These are phyloP conservation scores for Archocentrus centrarchus DNA, from an alignment of 2,113 vertebrate genomes.

Conservation along the genomic window DNA sequence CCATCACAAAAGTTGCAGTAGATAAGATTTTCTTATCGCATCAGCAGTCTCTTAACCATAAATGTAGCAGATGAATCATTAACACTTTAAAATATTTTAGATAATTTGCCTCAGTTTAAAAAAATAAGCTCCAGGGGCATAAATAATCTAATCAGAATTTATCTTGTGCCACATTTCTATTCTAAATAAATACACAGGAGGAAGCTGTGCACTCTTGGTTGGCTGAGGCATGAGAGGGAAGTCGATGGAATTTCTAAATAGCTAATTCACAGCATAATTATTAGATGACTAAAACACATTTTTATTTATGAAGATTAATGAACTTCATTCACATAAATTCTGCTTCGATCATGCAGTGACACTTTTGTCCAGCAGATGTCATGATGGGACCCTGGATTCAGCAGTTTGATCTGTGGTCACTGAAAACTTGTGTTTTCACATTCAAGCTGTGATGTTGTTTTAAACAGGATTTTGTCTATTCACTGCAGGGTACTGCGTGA, in stretches of 20 bases:
- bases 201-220: not conserved
- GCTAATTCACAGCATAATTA: constrained; percentile 1
- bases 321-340: not conserved
- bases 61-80: not conserved
- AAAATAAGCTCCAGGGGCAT: not conserved
- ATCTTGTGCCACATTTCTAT: not conserved
- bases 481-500: not conserved
- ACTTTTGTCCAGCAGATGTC: constrained; percentile 62
- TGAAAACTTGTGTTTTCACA: not conserved
- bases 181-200: not conserved
- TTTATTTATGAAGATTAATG: constrained; percentile 33
- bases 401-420: not conserved
- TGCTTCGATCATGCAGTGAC: constrained; percentile 36
- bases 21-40: not conserved
- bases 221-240: not conserved
- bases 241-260: not conserved
- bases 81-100: not conserved
- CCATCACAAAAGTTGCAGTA: not conserved
- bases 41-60: not conserved
- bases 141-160: not conserved
- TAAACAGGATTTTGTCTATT: not conserved
- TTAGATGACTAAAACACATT: constrained; percentile 10
- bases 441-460: constrained; percentile 2
- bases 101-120: not conserved
- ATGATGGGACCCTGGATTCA: constrained; percentile 44